Evolutionary conservation across 2,113 vertebrate genomes (phyloP), one percentile per base, ranked within the genome.

Genomic region (Lota lota): DNA sequence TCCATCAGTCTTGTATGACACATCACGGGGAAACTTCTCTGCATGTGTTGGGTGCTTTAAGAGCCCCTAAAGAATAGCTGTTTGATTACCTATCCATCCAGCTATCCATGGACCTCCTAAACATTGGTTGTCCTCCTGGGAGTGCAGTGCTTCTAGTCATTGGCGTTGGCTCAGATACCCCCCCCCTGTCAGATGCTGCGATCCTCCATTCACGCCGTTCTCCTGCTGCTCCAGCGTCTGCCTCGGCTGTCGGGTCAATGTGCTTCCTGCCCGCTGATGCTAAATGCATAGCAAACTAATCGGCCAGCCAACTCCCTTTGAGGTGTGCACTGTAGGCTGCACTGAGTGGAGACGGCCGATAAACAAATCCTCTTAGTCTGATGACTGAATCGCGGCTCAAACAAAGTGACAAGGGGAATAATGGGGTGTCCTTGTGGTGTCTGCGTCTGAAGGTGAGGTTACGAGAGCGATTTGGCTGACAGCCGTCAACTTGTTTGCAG

Each of bases 251-350:
- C 78, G 64, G 80, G 80, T 87, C 82, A 80, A 74, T 79, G 82
- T 81, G 74, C 79, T 83, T 47, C 77, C 76, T 80, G 67, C 75
- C 77, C 76, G 75, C 80, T 73, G 69, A 76, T 84, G 81, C 76
- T 81, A 81, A 88, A 86, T 72, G 76, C 71, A 71, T 68, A 74
- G 79, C 81, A 79, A 75, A 71, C 85, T 85, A 87, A 84, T 77
- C 20, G 59, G 59, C 59, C 59, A 74, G 72, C 69, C 62, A 75
- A 63, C 77, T 83, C 73, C 22, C 22, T 22, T 72, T 75, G 64
- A 64, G 77, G 68, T 63, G 64, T 75, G 60, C 66, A 16, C 76
- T 36, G 70, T 61, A 76, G 65, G 59, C 65, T 36, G 62, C 57
- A 51, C 40, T 70, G 70, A 40, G 61, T 22, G 33, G 14, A 61